These are phyloP conservation scores for Oedothorax gibbosus DNA, from an alignment of 1,140 invertebrate species.

Conservation along the genomic window DNA sequence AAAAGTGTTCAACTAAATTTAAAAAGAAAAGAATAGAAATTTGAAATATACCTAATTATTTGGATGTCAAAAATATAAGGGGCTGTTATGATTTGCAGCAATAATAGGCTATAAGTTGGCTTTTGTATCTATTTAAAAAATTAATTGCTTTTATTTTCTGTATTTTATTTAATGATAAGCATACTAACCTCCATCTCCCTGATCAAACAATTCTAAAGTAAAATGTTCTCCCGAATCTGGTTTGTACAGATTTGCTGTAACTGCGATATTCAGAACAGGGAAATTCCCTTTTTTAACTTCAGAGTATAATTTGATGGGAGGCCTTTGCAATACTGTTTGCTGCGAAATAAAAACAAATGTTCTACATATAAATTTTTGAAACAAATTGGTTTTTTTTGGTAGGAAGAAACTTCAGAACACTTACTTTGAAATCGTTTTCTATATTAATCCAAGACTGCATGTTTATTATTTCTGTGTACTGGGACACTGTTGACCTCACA, in stretches of 20 bases:
- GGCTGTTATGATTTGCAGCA: too few species aligned
- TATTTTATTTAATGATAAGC: not conserved
- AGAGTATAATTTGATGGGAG: conserved; percentile 14
- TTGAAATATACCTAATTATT: too few species aligned
- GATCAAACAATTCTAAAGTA: conserved; percentile 7
- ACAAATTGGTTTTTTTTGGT: too few species aligned
- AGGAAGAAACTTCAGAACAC: not conserved
- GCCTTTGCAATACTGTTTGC: not conserved
- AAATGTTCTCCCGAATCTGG: not conserved
- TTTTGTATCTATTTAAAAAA: not conserved
- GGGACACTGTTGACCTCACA: not conserved
- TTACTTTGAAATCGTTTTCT: not conserved
- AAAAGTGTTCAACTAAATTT: too few species aligned
- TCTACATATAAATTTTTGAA: not conserved
- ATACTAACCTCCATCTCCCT: conserved; percentile 39
- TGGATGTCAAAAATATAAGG: too few species aligned
- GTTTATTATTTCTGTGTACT: not conserved
- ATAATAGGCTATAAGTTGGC: too few species aligned
- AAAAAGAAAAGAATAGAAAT: too few species aligned
- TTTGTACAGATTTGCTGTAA: conserved; percentile 4
- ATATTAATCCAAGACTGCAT: conserved; percentile 22
- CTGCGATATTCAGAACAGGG: not conserved
- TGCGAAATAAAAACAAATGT: not conserved
- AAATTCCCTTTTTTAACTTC: conserved; percentile 20
- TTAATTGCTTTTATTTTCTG: not conserved